Conservation (phyloP, 2,113 vertebrate species). For the Lophura nycthemera region DNA sequence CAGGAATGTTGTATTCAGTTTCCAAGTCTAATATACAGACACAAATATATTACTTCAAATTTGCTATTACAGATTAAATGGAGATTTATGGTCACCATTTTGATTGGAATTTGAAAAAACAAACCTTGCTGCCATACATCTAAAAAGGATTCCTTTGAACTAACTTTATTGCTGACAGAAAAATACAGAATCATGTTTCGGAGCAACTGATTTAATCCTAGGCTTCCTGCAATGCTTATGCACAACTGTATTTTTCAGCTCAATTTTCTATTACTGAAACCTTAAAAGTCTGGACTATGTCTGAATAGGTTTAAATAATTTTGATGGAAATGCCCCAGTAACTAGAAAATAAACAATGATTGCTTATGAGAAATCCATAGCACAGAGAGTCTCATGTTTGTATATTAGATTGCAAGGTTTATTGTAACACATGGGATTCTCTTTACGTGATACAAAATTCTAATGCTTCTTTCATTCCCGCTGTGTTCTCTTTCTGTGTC, state of each 20-base stretch:
- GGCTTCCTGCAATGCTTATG: not conserved
- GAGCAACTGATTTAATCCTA: not conserved
- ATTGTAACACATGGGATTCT: not conserved
- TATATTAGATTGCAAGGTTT: not conserved
- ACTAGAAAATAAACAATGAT: not conserved
- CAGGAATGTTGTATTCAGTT: not conserved
- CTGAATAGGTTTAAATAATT: not conserved
- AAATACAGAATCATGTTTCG: not conserved
- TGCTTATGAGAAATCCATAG: fast-evolving
- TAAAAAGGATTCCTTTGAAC: not conserved
- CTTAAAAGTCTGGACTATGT: not conserved
- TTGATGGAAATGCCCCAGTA: not conserved
- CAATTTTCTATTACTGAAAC: not conserved
- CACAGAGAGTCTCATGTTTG: not conserved
- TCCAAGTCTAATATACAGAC: not conserved
- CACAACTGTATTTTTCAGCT: not conserved
- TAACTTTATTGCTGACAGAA: not conserved
- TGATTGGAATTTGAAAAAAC: not conserved
- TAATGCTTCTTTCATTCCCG: not conserved
- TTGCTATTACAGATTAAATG: not conserved
- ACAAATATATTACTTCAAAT: not conserved
- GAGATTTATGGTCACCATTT: not conserved
- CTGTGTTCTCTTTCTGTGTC: not conserved
- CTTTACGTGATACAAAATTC: not conserved
- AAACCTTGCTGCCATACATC: not conserved